A percentile compares a stretch with the other conserved stretches of the same genome.
Evolutionary conservation across 2,888 invertebrate species (phyloP).

Genomic region (Gibbula magus): DNA sequence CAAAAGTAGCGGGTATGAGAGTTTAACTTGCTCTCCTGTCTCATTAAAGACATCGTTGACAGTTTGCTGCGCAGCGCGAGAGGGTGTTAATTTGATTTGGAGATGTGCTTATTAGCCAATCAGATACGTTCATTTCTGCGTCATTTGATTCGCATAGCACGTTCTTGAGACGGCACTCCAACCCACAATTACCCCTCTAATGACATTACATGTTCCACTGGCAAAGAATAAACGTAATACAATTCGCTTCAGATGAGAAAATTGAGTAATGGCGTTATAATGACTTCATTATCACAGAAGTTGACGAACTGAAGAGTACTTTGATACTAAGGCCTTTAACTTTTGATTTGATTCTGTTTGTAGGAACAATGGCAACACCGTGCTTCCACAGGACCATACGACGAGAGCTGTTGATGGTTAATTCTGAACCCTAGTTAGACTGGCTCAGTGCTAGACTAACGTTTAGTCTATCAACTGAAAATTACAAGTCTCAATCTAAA

Average conservation of each 20-base stretch:
- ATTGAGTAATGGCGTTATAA: slow-evolving; percentile 15
- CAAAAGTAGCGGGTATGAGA: slow-evolving; percentile 4
- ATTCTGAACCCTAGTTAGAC: too few species aligned
- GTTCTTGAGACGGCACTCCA: slow-evolving; percentile 15
- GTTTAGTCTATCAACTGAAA: too few species aligned
- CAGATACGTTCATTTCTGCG: slow-evolving; percentile 13
- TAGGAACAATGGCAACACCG: too few species aligned
- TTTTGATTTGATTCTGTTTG: too few species aligned
- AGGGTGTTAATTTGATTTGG: slow-evolving; percentile 27
- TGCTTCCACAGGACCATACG: too few species aligned
- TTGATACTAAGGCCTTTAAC: too few species aligned
- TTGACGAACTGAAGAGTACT: neutral
- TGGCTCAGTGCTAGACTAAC: too few species aligned
- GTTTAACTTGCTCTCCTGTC: neutral
- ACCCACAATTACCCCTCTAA: slow-evolving; percentile 12
- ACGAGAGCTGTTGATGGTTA: too few species aligned
- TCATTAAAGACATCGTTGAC: slow-evolving; percentile 22
- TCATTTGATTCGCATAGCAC: slow-evolving; percentile 10
- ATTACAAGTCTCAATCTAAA: too few species aligned
- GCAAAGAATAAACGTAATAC: slow-evolving; percentile 15
- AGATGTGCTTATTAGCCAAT: slow-evolving; percentile 25
- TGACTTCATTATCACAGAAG: neutral
- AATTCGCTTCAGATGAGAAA: slow-evolving; percentile 1
- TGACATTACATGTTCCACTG: slow-evolving; percentile 6
- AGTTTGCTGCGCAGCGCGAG: slow-evolving; percentile 7